Conservation (phyloP, 2,113 vertebrate genomes). For the Misgurnus mizolepis region DNA sequence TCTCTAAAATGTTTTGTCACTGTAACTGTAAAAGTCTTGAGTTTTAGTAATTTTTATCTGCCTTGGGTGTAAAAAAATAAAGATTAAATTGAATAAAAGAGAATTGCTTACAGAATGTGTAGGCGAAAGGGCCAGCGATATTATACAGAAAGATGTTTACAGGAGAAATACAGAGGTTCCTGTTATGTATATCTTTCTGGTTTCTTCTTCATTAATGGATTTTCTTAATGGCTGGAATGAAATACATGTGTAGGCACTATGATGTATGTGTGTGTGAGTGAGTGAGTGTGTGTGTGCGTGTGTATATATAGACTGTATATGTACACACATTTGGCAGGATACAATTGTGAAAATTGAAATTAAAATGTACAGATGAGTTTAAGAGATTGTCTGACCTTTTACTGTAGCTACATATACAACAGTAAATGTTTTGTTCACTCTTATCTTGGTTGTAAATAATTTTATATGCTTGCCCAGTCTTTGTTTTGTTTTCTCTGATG, state of each 20-base stretch:
- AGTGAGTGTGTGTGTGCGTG: slow-evolving; percentile 93
- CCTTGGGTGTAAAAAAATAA: slow-evolving; percentile 93
- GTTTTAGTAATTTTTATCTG: slow-evolving; percentile 97
- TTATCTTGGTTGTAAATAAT: slow-evolving; percentile 85
- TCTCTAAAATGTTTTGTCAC: slow-evolving; percentile 97
- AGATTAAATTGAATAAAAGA: slow-evolving; percentile 63
- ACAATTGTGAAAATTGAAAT: slow-evolving; percentile 84
- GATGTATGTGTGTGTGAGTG: slow-evolving; percentile 96
- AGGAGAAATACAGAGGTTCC: slow-evolving; percentile 80
- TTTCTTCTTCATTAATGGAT: slow-evolving; percentile 87
- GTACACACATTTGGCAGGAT: slow-evolving; percentile 82
- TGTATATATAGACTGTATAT: slow-evolving; percentile 79
- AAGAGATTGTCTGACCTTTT: slow-evolving; percentile 83
- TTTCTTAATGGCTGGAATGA: slow-evolving; percentile 91
- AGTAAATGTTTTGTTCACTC: slow-evolving; percentile 81
- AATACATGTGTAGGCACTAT: slow-evolving; percentile 90
- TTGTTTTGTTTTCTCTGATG: slow-evolving; percentile 56
- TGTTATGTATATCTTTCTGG: slow-evolving; percentile 90
- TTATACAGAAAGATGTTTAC: slow-evolving; percentile 80
- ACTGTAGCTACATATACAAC: slow-evolving; percentile 75
- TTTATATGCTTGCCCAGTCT: slow-evolving; percentile 77
- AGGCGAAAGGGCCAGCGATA: slow-evolving; percentile 67
- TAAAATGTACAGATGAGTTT: slow-evolving; percentile 85
- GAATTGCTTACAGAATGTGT: slow-evolving; percentile 65
- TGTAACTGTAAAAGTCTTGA: slow-evolving; percentile 98